Base-by-base conservation (phyloP, 2,888 invertebrate species). In the Archaeoteleia sp. region DNA sequence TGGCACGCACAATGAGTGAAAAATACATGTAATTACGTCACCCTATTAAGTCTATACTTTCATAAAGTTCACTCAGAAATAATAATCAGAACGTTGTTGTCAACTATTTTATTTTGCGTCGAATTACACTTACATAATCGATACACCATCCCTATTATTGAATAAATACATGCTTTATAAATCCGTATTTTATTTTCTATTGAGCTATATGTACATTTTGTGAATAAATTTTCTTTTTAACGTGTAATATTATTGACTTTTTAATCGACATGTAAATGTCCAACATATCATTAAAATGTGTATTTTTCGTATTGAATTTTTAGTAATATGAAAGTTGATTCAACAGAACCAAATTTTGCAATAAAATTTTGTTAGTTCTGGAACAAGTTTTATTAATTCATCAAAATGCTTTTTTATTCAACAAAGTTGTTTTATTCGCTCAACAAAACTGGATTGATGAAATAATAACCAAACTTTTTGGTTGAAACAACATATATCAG, bases 141-240 rank as follows among this genome's bases (percentile, higher is more conserved):
- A 30, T 30, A 3, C 30, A 30, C n/a, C 10, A 30, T 10, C 10
- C 30, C 30, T 9, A 30, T 30, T 30, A 30, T 30, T 27, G 10
- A 10, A 10, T 30, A 20, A 27, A 27, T 27, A 27, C 30, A 30
- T 10, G 30, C 30, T 10, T 30, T 30, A 1, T 30, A 10, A 30
- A 30, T 10, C 4, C 30, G 9, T 30, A 9, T 30, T 8, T 10
- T 30, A 30, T 30, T 30, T 30, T 30, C 30, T 30, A 30, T 30
- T 9, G 10, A 10, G 30, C 30, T 30, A 10, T 30, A 30, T 30
- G 30, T 30, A 30, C 10, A 30, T 30, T 30, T 30, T 30, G 30
- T 30, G 30, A 30, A 30, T 30, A 30, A 30, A 30, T 30, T 10
- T 30, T 30, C 27, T 27, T 30, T 30, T 30, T 27, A 30, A 30